Evolutionary conservation across 2,113 vertebrate genomes (phyloP).

Genomic region (Carollia perspicillata): DNA sequence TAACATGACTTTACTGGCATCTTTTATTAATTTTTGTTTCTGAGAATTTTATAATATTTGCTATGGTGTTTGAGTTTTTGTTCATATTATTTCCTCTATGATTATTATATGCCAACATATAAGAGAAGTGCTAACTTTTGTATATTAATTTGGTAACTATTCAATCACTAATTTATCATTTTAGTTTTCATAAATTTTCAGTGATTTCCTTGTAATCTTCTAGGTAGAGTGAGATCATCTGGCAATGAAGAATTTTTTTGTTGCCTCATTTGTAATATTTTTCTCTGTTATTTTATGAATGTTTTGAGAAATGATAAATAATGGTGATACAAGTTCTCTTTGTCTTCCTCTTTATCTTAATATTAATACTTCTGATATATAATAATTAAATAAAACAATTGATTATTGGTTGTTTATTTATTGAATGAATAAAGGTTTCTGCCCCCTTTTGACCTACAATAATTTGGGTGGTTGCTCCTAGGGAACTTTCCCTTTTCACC

Average conservation of each 20-base stretch:
- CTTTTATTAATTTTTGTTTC: slow-evolving; percentile 2
- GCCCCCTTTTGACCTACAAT: not conserved
- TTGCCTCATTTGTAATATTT: not conserved
- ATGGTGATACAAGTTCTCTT: not conserved
- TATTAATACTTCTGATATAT: not conserved
- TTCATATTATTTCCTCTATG: not conserved
- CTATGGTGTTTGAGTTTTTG: not conserved
- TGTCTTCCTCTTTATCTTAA: not conserved
- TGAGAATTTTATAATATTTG: slow-evolving; percentile 4
- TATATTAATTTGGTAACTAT: not conserved
- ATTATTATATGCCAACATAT: not conserved
- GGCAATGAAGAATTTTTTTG: not conserved
- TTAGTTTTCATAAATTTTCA: not conserved
- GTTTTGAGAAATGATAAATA: not conserved
- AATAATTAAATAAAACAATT: not conserved
- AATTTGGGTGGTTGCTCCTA: not conserved
- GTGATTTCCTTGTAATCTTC: not conserved
- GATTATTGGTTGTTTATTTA: not conserved
- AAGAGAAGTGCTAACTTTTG: not conserved
- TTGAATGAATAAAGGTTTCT: slow-evolving; percentile 8
- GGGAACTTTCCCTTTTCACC: not conserved
- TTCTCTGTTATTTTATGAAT: not conserved
- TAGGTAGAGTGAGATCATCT: not conserved
- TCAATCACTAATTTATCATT: not conserved
- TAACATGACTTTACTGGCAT: not conserved